These are phyloP conservation scores for Nineta flava DNA, from an alignment of 2,888 invertebrate species.

Conservation along the genomic window DNA sequence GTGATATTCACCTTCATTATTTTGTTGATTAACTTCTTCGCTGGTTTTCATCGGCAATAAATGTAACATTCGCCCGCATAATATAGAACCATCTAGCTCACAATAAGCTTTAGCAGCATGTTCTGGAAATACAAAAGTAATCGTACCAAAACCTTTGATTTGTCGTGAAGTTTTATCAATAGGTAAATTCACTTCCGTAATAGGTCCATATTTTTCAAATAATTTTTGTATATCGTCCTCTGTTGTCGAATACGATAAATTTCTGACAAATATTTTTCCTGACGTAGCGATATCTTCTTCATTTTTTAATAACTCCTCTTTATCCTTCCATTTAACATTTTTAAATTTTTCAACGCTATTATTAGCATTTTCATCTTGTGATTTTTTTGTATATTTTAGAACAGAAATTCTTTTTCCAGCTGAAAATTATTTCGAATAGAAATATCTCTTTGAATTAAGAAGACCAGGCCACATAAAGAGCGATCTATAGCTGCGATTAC, in stretches of 20 bases:
- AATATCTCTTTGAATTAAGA: too few relatives aligned
- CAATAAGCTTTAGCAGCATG: constrained; percentile 81
- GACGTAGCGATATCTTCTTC: constrained; percentile 77
- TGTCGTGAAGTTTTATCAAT: constrained; percentile 67
- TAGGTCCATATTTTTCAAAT: constrained; percentile 74
- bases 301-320: constrained; percentile 43
- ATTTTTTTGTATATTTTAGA: constrained; percentile 30
- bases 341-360: constrained; percentile 11
- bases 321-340: constrained; percentile 37
- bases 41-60: constrained; percentile 73
- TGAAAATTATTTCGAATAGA: constrained; percentile 12
- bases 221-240: constrained; percentile 70
- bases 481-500: too few relatives aligned
- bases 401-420: constrained; percentile 47
- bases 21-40: constrained; percentile 20
- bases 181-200: constrained; percentile 78
- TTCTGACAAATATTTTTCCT: constrained; percentile 83
- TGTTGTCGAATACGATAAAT: constrained; percentile 71
- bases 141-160: constrained; percentile 82
- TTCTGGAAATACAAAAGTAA: constrained; percentile 89
- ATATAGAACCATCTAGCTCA: constrained; percentile 76
- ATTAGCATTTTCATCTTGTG: constrained; percentile 12
- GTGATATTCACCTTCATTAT: neutral
- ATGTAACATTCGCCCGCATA: constrained; percentile 88
- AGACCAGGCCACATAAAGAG: too few relatives aligned